Evolutionary conservation across 2,113 vertebrate genomes (phyloP).

Genomic region (Poeciliopsis turrubarensis): DNA sequence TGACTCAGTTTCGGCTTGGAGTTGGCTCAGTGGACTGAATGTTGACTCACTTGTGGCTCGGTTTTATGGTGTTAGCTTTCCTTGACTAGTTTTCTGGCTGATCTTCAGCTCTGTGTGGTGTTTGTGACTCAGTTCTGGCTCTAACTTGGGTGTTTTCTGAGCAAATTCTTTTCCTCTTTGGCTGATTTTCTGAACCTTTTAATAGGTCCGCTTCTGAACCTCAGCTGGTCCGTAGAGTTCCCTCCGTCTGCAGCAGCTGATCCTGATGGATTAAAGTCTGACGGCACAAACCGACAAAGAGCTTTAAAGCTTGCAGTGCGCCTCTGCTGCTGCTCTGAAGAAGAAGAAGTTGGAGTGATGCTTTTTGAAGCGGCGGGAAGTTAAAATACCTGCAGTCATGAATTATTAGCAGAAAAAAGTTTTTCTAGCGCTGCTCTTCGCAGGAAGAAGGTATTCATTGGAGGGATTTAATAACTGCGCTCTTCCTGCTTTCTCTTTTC

Average conservation of each 20-base stretch:
- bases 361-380: constrained; percentile 7
- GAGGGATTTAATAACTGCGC: constrained; percentile 54
- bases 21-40: background rate
- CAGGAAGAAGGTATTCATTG: constrained; percentile 24
- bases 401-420: constrained; percentile 24
- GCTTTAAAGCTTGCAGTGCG: background rate
- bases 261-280: background rate
- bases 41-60: background rate
- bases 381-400: constrained; percentile 40
- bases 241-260: background rate
- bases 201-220: background rate
- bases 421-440: background rate
- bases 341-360: constrained; percentile 4
- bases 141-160: background rate
- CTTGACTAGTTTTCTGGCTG: no score
- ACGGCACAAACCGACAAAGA: background rate
- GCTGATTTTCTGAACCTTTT: background rate
- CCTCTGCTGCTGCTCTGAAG: background rate
- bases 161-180: background rate
- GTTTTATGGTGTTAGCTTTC: no score
- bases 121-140: no score
- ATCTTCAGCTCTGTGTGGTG: no score
- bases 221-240: background rate
- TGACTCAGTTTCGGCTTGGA: no score
- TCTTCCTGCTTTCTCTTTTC: constrained; percentile 72